Percentiles rank a stretch among this genome's conserved stretches.
These are phyloP conservation scores for Pyrgus malvae DNA, from an alignment of 2,888 invertebrate species.

Conservation along the genomic window DNA sequence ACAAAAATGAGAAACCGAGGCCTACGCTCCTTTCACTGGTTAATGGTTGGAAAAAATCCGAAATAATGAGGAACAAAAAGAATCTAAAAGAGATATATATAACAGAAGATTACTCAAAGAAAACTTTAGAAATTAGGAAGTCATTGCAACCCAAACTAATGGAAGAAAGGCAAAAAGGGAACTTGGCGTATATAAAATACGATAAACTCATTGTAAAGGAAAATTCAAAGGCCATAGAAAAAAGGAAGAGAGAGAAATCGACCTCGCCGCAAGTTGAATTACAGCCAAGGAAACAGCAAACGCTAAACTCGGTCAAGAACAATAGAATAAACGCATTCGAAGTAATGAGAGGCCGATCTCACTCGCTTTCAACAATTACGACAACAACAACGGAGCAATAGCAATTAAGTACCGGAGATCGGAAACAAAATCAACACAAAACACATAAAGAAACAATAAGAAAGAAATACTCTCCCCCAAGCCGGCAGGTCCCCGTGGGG, in stretches of 20 bases:
- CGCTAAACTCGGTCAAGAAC: conserved; percentile 20
- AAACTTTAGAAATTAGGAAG: conserved; percentile 36
- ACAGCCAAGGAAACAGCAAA: conserved; percentile 31
- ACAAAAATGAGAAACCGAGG: too few relatives aligned
- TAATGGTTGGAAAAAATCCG: conserved; percentile 26
- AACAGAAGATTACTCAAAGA: conserved; percentile 38
- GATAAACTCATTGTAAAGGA: conserved; percentile 38
- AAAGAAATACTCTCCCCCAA: conserved; percentile 10
- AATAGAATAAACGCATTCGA: conserved; percentile 36
- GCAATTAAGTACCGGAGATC: conserved; percentile 35
- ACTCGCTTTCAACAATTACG: conserved; percentile 31
- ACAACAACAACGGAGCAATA: conserved; percentile 33
- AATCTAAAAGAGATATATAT: conserved; percentile 31
- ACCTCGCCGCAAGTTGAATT: conserved; percentile 20
- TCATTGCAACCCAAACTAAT: conserved; percentile 28
- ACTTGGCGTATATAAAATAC: conserved; percentile 35
- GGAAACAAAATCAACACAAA: conserved; percentile 30
- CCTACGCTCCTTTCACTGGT: too few relatives aligned
- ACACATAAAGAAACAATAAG: conserved; percentile 13
- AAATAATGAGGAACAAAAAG: conserved; percentile 36
- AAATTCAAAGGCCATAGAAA: conserved; percentile 15
- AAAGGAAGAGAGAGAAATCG: conserved; percentile 30
- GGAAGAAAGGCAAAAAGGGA: conserved; percentile 7
- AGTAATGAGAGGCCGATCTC: conserved; percentile 33
- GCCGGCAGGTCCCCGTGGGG: conserved; percentile 13